phyloP scores from a whole-genome alignment of 2,888 invertebrate species.

The Lepidocyrtoides sp. region DNA sequence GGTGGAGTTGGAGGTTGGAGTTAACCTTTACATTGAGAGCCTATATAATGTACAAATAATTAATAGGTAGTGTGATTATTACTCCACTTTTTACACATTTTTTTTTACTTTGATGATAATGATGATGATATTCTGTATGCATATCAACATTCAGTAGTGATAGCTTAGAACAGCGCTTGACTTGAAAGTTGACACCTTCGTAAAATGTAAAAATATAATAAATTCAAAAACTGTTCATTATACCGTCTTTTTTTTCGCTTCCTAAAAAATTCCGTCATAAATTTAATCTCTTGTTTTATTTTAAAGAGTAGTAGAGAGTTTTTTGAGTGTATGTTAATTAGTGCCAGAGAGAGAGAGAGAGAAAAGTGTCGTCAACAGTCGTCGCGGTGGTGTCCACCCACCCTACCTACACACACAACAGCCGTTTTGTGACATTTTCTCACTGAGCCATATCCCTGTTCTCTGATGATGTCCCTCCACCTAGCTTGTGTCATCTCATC shows the following conservation, averaged over 20 bases:
- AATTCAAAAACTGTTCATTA: too few relatives aligned
- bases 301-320: too few relatives aligned
- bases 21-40: too few relatives aligned
- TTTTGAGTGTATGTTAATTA: slow-evolving; percentile 41
- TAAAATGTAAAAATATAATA: too few relatives aligned
- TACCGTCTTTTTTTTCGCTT: neutral
- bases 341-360: too few relatives aligned
- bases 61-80: neutral
- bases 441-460: slow-evolving; percentile 51
- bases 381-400: slow-evolving; percentile 46
- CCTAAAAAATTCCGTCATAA: neutral
- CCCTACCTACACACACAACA: too few relatives aligned
- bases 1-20: too few relatives aligned
- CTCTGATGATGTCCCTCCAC: too few relatives aligned
- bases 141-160: too few relatives aligned
- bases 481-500: neutral
- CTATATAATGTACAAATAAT: too few relatives aligned
- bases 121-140: neutral
- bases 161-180: too few relatives aligned
- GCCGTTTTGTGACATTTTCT: slow-evolving; percentile 66
- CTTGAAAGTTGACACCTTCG: neutral
- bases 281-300: neutral
- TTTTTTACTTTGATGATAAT: neutral
- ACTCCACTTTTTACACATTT: neutral
- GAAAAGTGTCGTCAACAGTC: too few relatives aligned